Conservation (phyloP, 1,140 invertebrate species). For the Dendrolimus kikuchii region DNA sequence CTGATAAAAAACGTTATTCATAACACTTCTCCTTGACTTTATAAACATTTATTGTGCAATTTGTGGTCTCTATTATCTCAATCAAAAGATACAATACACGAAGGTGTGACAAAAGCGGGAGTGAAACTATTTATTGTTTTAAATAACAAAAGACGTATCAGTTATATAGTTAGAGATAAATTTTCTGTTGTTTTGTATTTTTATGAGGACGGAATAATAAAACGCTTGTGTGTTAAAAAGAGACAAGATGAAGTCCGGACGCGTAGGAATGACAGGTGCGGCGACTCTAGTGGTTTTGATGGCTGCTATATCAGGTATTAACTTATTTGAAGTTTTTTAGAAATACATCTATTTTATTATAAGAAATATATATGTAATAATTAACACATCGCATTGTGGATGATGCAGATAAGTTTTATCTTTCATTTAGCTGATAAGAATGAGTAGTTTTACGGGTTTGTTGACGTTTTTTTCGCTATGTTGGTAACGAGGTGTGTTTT, state of each 20-base stretch:
- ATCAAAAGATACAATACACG: constrained; percentile 41
- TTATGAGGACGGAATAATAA: constrained; percentile 34
- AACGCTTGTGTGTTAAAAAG: constrained; percentile 51
- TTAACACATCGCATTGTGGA: too few species aligned
- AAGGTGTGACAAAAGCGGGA: constrained; percentile 52
- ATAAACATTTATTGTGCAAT: constrained; percentile 41
- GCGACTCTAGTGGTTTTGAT: constrained; percentile 55
- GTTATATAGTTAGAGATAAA: constrained; percentile 40
- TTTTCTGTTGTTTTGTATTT: constrained; percentile 51
- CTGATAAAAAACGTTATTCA: constrained; percentile 24
- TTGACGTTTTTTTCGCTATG: too few species aligned
- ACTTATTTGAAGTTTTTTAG: constrained; percentile 18
- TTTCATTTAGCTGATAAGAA: too few species aligned
- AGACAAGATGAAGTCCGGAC: constrained; percentile 57
- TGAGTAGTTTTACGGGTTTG: too few species aligned
- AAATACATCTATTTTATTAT: neutral
- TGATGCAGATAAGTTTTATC: too few species aligned
- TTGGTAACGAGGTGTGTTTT: too few species aligned
- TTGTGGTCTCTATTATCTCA: constrained; percentile 48
- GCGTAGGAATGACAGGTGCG: constrained; percentile 62
- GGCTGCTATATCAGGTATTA: constrained; percentile 57
- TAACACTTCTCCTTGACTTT: constrained; percentile 31
- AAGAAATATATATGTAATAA: too few species aligned
- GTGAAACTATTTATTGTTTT: constrained; percentile 60
- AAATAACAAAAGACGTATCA: constrained; percentile 42